A percentile compares a stretch with the other conserved stretches of the same genome.
phyloP scores from a whole-genome alignment of 2,888 invertebrate species.

The Agapostemon virescens region DNA sequence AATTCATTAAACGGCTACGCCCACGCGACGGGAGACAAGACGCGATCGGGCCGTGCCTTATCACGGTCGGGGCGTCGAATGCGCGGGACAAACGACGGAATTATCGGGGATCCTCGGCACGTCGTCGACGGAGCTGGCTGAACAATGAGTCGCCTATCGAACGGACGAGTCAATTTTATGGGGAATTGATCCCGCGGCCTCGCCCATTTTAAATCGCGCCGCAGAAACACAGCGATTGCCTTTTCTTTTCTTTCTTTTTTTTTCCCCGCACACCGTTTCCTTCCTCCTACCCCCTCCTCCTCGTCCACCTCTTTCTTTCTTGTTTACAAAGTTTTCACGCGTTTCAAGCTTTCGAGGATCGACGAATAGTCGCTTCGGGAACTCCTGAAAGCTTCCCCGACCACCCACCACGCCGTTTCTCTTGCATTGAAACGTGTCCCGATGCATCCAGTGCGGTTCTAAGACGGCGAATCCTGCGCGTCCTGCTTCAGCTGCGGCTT shows the following conservation, averaged over 20 bases:
- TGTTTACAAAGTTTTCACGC: constrained; percentile 6
- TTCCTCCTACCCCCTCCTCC: not conserved
- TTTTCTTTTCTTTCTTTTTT: not conserved
- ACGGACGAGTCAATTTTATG: constrained; percentile 17
- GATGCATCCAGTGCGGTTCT: constrained; percentile 10
- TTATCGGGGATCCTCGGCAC: constrained; percentile 2
- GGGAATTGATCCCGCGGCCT: constrained; percentile 17
- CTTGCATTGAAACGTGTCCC: constrained; percentile 26
- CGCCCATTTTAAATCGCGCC: not conserved
- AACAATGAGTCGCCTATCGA: constrained; percentile 3
- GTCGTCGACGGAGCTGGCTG: not conserved
- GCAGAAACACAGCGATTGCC: not conserved
- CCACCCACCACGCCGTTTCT: not conserved
- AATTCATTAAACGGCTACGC: constrained; percentile 28
- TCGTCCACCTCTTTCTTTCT: not conserved
- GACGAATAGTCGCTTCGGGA: constrained; percentile 8
- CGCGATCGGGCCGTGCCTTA: not conserved
- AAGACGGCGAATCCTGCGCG: constrained; percentile 51
- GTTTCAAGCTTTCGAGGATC: constrained; percentile 14
- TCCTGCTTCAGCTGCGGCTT: constrained; percentile 47
- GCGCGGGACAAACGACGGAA: not conserved
- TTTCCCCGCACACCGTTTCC: not conserved
- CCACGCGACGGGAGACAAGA: not conserved
- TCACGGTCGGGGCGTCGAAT: not conserved
- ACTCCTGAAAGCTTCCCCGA: constrained; percentile 14